phyloP scores from a whole-genome alignment of 2,888 invertebrate genomes.

The Trissolcus japonicus region DNA sequence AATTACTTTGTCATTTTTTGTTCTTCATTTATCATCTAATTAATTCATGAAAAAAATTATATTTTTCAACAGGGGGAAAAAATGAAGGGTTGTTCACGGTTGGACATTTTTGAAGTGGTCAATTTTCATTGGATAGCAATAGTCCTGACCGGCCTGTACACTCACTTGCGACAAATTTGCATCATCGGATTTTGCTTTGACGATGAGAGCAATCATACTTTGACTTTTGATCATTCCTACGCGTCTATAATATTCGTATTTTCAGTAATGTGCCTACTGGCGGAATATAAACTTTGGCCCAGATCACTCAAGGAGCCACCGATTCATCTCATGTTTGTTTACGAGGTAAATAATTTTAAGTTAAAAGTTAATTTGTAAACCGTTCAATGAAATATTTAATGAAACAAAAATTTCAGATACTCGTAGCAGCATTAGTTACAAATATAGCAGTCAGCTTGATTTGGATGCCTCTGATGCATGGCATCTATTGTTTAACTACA shows the following conservation, averaged over 20 bases:
- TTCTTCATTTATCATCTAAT: too few relatives aligned
- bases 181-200: conserved; percentile 69
- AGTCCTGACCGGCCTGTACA: conserved; percentile 71
- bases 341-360: conserved; percentile 64
- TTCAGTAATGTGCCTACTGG: conserved; percentile 71
- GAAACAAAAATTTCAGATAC: conserved; percentile 64
- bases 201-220: conserved; percentile 51
- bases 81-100: conserved; percentile 35
- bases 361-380: not conserved
- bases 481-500: conserved; percentile 67
- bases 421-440: conserved; percentile 71
- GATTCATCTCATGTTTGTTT: conserved; percentile 69
- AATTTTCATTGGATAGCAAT: conserved; percentile 72
- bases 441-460: conserved; percentile 69
- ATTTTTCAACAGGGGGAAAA: not conserved
- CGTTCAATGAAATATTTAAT: not conserved
- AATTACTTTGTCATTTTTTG: too few relatives aligned
- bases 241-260: conserved; percentile 71
- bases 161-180: conserved; percentile 72
- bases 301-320: conserved; percentile 73
- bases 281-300: conserved; percentile 74
- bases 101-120: conserved; percentile 67
- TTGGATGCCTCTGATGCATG: conserved; percentile 72
- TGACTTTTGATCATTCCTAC: conserved; percentile 69
- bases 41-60: too few relatives aligned